Base-by-base conservation (phyloP, 2,888 invertebrate genomes). In the Lepidonotus clava region DNA sequence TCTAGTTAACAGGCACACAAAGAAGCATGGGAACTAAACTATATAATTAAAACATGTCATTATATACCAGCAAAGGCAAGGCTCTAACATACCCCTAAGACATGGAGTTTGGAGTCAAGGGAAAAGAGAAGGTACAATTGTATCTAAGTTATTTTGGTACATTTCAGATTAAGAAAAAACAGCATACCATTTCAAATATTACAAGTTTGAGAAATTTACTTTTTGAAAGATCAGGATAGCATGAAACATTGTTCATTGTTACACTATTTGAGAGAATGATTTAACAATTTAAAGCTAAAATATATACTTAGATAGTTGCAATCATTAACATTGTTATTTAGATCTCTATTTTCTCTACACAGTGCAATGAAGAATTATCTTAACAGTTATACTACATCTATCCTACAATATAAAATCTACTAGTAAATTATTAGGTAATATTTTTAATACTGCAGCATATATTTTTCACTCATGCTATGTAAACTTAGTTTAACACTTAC, bases 401-500 rank as follows among this genome's bases (percentile, higher is more conserved):
- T n/a, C n/a, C n/a, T n/a, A n/a, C n/a, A n/a, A 67, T 67, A 67
- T 24, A 32, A 36, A 36, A 67, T 67, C 67, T 36, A 1, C 1
- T 2, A 67, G 32, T 24, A 28, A 18, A 28, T 18, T 32, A 67
- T 24, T 76, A 76, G 36, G 76, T 38, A 76, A 38, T 76, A 66
- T 36, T 38, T 76, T 38, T 41, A 28, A n/a, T n/a, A n/a, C n/a
- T n/a, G n/a, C n/a, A 66, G 11, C 6, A 11, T 14, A 76, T 76
- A 24, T 76, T 76, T 76, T 14, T 76, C 28, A 4, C 6, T 51
- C 80, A 80, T 80, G 80, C 80, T 46, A 28, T 46, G 46, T 46
- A 80, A 40, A 24, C 28, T 80, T 28, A 18, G 46, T 34, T 80
- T 80, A 80, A 80, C 80, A 80, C 51, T 80, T 80, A 80, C 80